These are phyloP conservation scores for Ectemnius lituratus DNA, from an alignment of 2,888 invertebrate species.

Conservation along the genomic window DNA sequence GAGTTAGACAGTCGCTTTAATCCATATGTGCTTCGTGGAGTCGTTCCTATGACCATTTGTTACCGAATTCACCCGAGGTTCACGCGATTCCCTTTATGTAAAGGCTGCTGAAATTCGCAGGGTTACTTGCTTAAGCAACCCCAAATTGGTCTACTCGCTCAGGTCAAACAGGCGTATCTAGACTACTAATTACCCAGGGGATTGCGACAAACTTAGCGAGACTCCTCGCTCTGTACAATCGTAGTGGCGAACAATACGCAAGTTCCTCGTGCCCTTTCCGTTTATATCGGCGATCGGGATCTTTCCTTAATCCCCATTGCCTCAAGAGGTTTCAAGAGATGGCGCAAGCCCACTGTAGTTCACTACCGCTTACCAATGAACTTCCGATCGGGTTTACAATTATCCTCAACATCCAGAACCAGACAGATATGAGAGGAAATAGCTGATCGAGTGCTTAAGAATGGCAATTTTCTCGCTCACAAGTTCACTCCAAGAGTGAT, in stretches of 20 bases:
- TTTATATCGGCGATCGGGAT: slow-evolving; percentile 60
- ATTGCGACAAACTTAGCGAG: slow-evolving; percentile 55
- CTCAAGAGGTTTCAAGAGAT: slow-evolving; percentile 56
- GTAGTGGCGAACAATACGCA: slow-evolving; percentile 53
- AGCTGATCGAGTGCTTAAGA: no score
- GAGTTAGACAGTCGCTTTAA: no score
- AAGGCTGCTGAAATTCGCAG: not conserved
- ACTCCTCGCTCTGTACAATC: slow-evolving; percentile 45
- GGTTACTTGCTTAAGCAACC: slow-evolving; percentile 39
- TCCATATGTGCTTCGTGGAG: no score
- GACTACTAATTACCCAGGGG: slow-evolving; percentile 59
- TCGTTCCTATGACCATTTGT: no score
- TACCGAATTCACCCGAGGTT: no score
- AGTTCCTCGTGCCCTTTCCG: slow-evolving; percentile 47
- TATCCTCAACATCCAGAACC: not conserved
- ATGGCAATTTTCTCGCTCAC: no score
- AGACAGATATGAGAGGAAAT: no score
- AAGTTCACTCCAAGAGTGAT: no score
- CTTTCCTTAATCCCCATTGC: slow-evolving; percentile 54
- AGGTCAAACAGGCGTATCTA: slow-evolving; percentile 54
- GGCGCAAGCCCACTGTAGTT: slow-evolving; percentile 51
- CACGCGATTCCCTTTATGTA: not conserved
- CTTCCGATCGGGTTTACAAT: slow-evolving; percentile 51
- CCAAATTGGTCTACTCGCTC: slow-evolving; percentile 47
- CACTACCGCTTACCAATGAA: slow-evolving; percentile 33